Base-by-base conservation (phyloP, 2,113 vertebrate genomes). In the Rhinoderma darwinii region DNA sequence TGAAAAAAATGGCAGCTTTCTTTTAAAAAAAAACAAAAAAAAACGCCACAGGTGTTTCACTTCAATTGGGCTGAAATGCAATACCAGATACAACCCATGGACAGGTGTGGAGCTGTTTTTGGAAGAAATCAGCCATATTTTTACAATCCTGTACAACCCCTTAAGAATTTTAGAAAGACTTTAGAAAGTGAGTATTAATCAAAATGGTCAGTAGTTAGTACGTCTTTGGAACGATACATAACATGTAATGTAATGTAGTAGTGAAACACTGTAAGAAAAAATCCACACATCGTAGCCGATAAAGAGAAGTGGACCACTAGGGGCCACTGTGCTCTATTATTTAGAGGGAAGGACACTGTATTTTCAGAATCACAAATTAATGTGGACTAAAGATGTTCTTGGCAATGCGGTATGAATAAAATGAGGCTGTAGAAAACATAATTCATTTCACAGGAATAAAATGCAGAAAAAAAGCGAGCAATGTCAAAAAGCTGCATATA, bases 291-390 rank as follows among this genome's bases (percentile, higher is more conserved):
- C 9, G n/a, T n/a, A n/a, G 18, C 37, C 25, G 37, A 72, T 25
- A 37, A 22, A 27, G 15, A 75, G 27, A 22, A 6, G 5, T 8
- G 35, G 56, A 27, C 84, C 84, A 85, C 84, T 66, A 78, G 84
- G 56, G 84, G 56, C 54, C 84, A 85, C 73, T 85, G 30, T 85
- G 41, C 41, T 66, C 54, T 44, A 63, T 32, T 63, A 76, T 22
- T 15, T 43, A 39, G 17, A 61, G 2, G n/a, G 2, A 83, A 63
- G 39, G 56, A 22, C 32, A 7, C 22, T 50, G 20, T 25, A n/a
- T 59, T 39, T 39, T 37, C 0, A 43, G 5, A 81, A 18, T 59
- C 59, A 41, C 54, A 61, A 61, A 61, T 47, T 30, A 47, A 50
- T 50, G 11, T 35, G 61, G 17, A 47, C 27, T 44, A 35, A 43